Conservation (phyloP, 2,797 vertebrate genomes). For the Chromobotia macracanthus region DNA sequence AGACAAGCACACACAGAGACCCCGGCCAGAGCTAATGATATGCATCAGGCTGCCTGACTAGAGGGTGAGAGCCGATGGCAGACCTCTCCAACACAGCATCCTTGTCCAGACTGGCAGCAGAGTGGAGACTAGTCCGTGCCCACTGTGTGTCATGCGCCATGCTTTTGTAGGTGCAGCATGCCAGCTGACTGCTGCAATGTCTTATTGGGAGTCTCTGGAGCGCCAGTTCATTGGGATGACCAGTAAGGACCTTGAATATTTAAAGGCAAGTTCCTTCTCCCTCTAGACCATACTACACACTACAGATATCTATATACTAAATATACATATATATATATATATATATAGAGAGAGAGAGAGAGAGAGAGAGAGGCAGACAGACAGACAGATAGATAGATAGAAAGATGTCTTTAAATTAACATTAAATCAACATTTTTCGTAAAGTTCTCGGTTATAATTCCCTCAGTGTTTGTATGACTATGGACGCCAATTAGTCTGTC, state of each 20-base stretch:
- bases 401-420: no score
- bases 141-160: conserved; percentile 51
- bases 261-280: conserved; percentile 3
- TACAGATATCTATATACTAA: background rate
- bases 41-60: conserved; percentile 60
- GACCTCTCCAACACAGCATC: conserved; percentile 47
- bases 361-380: no score
- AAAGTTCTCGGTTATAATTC: background rate
- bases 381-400: no score
- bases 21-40: conserved; percentile 58
- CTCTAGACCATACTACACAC: background rate
- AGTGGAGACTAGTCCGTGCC: conserved; percentile 58
- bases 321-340: no score
- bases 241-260: conserved; percentile 55
- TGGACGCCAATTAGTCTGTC: conserved; percentile 37
- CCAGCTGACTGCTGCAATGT: conserved; percentile 62
- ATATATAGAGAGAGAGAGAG: no score
- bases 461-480: background rate
- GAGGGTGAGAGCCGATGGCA: conserved; percentile 49
- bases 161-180: conserved; percentile 54
- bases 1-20: conserved; percentile 56
- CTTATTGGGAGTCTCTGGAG: conserved; percentile 56
- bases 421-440: background rate
- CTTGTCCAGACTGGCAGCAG: conserved; percentile 64
- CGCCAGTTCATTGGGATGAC: conserved; percentile 52